Evolutionary conservation across 2,888 invertebrate species (phyloP).

Genomic region (Agrenia bidenticulata): DNA sequence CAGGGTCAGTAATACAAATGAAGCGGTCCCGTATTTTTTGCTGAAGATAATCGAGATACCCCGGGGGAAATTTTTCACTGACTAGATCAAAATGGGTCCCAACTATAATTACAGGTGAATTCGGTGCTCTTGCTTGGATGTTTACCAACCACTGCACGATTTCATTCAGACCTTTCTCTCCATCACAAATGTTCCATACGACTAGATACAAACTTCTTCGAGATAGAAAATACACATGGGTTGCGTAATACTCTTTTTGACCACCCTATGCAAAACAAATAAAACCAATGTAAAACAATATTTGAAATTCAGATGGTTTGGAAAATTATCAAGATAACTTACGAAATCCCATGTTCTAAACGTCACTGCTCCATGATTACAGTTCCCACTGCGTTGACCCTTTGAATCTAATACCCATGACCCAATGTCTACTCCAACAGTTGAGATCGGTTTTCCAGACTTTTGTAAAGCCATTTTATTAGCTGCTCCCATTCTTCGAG

Average conservation of each 20-base stretch:
- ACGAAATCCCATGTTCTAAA: slow-evolving; percentile 98
- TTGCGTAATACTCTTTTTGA: slow-evolving; percentile 96
- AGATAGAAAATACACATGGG: slow-evolving; percentile 97
- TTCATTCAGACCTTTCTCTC: slow-evolving; percentile 82
- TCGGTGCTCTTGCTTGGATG: slow-evolving; percentile 91
- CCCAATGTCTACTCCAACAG: slow-evolving; percentile 96
- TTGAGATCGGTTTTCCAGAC: slow-evolving; percentile 78
- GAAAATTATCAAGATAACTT: too few relatives aligned
- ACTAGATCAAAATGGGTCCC: slow-evolving; percentile 94
- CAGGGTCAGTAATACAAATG: slow-evolving; percentile 90
- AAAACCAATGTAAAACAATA: too few relatives aligned
- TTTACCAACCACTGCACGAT: slow-evolving; percentile 95
- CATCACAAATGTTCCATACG: slow-evolving; percentile 91
- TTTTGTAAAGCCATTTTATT: slow-evolving; percentile 61
- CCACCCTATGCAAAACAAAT: slow-evolving; percentile 62
- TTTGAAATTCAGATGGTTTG: too few relatives aligned
- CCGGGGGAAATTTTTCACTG: slow-evolving; percentile 62
- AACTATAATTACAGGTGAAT: slow-evolving; percentile 92
- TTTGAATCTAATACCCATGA: slow-evolving; percentile 91
- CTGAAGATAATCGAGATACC: slow-evolving; percentile 74
- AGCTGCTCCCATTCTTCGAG: slow-evolving; percentile 78
- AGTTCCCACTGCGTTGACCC: slow-evolving; percentile 64
- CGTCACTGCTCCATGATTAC: slow-evolving; percentile 77
- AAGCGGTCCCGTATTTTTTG: slow-evolving; percentile 80
- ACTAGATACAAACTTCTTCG: slow-evolving; percentile 92